Base-by-base conservation (phyloP, 2,888 invertebrate species). In the Latheticus oryzae region DNA sequence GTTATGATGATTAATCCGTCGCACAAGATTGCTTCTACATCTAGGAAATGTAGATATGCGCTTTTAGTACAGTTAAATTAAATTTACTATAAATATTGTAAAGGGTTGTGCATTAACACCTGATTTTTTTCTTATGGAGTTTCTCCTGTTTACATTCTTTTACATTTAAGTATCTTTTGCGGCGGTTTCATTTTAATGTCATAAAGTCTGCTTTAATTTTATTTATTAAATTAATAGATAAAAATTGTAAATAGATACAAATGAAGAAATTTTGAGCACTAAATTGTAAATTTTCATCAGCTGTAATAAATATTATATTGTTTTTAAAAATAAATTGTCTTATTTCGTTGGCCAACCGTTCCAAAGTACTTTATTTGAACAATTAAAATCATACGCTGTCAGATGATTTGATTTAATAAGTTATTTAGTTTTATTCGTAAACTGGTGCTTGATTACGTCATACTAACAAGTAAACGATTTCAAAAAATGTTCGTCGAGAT, bases 231-330 rank as follows among this genome's bases (percentile, higher is more conserved):
- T 32, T 35, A 35, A 48, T 40, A 35, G 33, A 30, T 7, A 45
- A 43, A 45, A 40, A 32, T 38, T 55, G 55, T 55, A 55, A 38
- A 55, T 55, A 55, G 45, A n/a, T 12, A 17, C 13, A 37, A 24
- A 47, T 47, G n/a, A 55, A 38, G 11, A 30, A 30, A 28, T 48
- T 35, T 48, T 38, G 38, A 47, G 47, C 47, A 55, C 37, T 32
- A 38, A 28, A 47, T 57, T 52, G 40, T 52, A 52, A 58, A 53
- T 37, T 52, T 37, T 45, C 35, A 38, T 43, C 43, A 52, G 52
- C 21, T 33, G 19, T 35, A 35, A 42, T 42, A 37, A 45, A 35
- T 58, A 43, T 35, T 30, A 58, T 58, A 58, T 58, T 58, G 58
- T 58, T 58, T 58, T 53, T 58, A 48, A 58, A 58, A 35, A 52